A percentile compares a stretch with the other conserved stretches of the same genome.
phyloP scores from a whole-genome alignment of 2,888 invertebrate genomes.

The Diarsia brunnea region DNA sequence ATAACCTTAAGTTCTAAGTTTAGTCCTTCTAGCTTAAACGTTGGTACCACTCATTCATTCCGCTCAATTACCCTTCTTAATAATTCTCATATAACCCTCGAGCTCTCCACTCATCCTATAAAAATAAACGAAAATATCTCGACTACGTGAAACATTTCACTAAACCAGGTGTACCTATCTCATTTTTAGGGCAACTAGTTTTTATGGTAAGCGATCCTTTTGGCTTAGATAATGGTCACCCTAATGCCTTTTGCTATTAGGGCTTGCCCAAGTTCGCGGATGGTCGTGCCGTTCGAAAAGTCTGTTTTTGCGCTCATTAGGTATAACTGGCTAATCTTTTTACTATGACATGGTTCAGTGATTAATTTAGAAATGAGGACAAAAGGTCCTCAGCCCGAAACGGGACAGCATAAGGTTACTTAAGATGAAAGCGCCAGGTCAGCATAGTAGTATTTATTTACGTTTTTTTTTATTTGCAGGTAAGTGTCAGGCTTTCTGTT shows the following conservation, averaged over 20 bases:
- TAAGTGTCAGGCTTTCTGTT: too few species aligned
- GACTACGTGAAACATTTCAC: neutral
- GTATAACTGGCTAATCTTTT: neutral
- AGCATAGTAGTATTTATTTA: neutral
- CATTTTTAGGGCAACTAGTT: conserved; percentile 12
- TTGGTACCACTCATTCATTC: neutral
- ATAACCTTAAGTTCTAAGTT: neutral
- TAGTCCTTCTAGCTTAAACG: neutral
- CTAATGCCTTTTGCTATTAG: conserved; percentile 2
- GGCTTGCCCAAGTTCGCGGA: neutral
- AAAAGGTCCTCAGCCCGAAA: too few species aligned
- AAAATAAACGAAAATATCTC: conserved; percentile 12
- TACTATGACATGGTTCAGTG: neutral
- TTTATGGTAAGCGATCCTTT: conserved; percentile 3
- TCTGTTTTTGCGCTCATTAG: conserved; percentile 12
- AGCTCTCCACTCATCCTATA: neutral
- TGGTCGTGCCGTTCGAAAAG: neutral
- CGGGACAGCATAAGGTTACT: too few species aligned
- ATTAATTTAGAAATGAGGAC: neutral
- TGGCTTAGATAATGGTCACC: neutral
- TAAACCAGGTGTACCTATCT: neutral
- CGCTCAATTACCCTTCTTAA: neutral
- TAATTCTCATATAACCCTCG: neutral
- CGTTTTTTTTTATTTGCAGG: too few species aligned
- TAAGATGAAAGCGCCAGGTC: too few species aligned